phyloP scores from a whole-genome alignment of 92 coral and sea anemone genomes.

The Micromussa lordhowensis region DNA sequence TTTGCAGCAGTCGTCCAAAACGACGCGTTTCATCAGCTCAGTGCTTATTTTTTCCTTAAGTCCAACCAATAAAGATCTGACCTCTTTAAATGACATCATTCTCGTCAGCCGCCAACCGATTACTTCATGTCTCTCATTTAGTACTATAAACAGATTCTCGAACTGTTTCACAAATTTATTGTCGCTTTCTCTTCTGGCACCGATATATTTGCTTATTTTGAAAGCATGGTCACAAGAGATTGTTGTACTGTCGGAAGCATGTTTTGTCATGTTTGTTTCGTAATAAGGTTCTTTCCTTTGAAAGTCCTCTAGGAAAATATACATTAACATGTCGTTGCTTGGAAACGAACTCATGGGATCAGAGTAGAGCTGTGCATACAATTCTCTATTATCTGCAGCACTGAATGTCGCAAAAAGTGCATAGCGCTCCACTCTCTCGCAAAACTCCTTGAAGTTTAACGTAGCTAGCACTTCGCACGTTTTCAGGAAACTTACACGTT shows the following conservation, averaged over 20 bases:
- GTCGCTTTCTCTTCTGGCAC: conserved; percentile 52
- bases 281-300: conserved; percentile 21
- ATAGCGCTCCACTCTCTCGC: conserved; percentile 7
- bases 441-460: conserved; percentile 31
- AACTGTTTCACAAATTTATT: conserved; percentile 64
- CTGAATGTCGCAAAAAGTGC: neutral
- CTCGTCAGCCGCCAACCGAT: conserved; percentile 62
- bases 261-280: conserved; percentile 34
- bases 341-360: conserved; percentile 40
- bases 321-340: conserved; percentile 65
- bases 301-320: conserved; percentile 52
- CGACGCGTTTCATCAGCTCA: too few relatives aligned
- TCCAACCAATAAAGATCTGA: too few relatives aligned
- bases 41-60: too few relatives aligned
- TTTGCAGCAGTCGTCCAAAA: too few relatives aligned
- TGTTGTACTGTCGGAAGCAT: conserved; percentile 16
- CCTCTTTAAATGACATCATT: conserved; percentile 47
- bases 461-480: conserved; percentile 11
- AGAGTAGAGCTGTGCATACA: conserved; percentile 14
- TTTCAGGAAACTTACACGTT: conserved; percentile 61
- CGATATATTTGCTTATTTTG: conserved; percentile 69
- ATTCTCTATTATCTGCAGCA: neutral
- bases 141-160: conserved; percentile 64
- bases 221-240: conserved; percentile 79
- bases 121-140: conserved; percentile 66